phyloP scores from a whole-genome alignment of 2,113 vertebrate genomes.

The Oreochromis niloticus region DNA sequence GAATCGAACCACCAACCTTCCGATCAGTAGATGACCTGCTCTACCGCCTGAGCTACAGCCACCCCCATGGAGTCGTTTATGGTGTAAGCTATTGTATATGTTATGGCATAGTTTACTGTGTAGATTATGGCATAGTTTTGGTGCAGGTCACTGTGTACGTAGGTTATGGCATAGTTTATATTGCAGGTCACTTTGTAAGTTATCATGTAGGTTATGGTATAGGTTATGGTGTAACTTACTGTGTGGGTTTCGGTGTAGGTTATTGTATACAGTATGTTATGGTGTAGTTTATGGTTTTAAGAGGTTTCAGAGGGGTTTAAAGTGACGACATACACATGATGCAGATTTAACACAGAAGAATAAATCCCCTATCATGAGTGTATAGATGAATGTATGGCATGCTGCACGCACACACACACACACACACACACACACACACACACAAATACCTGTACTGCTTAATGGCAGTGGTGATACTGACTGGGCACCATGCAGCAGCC shows the following conservation, averaged over 20 bases:
- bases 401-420: neutral
- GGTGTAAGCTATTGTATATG: neutral
- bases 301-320: neutral
- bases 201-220: neutral
- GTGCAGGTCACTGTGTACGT: neutral
- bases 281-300: neutral
- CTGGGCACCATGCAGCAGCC: constrained; percentile 35
- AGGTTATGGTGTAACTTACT: neutral
- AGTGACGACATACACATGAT: neutral
- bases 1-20: too few relatives aligned
- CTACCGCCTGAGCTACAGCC: too few relatives aligned
- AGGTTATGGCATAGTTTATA: neutral
- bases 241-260: neutral
- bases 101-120: neutral
- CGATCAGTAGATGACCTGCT: too few relatives aligned
- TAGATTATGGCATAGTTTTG: neutral
- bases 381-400: neutral
- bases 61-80: neutral
- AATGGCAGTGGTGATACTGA: constrained; percentile 45
- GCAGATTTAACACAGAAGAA: neutral
- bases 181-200: neutral
- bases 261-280: neutral
- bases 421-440: neutral
- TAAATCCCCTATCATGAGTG: neutral
- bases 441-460: constrained; percentile 17